These are phyloP conservation scores for Onthophagus taurus DNA, from an alignment of 1,140 invertebrate genomes.

Conservation along the genomic window DNA sequence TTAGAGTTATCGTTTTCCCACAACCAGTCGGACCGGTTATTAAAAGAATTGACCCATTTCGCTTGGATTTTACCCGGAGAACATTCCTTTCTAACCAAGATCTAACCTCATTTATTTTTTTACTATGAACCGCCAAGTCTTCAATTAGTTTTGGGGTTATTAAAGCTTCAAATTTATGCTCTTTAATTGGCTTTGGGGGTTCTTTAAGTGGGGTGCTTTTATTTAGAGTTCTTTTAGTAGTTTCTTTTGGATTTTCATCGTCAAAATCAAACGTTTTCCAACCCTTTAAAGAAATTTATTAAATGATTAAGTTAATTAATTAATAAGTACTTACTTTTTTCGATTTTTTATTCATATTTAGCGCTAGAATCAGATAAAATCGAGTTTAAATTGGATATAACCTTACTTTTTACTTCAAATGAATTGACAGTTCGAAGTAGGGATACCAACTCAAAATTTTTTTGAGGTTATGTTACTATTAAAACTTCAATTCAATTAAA, in stretches of 20 bases:
- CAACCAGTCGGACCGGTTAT: conserved; percentile 62
- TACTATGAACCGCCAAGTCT: conserved; percentile 50
- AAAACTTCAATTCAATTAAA: too few species aligned
- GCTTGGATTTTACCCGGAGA: conserved; percentile 16
- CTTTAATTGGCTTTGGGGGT: conserved; percentile 8
- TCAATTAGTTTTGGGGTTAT: conserved; percentile 43
- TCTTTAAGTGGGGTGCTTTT: not conserved
- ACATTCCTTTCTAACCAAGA: conserved; percentile 42
- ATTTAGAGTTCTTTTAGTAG: conserved; percentile 3
- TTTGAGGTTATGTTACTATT: too few species aligned
- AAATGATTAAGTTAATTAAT: too few species aligned
- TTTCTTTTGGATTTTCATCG: conserved; percentile 3
- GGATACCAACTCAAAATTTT: too few species aligned
- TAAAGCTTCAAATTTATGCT: conserved; percentile 35
- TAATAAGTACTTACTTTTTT: too few species aligned
- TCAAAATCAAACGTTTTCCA: conserved; percentile 30
- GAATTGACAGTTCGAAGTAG: too few species aligned
- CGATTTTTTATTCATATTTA: too few species aligned
- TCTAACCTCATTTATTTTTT: conserved; percentile 52
- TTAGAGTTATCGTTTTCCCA: conserved; percentile 57
- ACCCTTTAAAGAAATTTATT: too few species aligned
- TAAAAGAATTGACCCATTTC: conserved; percentile 47
- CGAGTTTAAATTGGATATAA: too few species aligned
- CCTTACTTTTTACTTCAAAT: too few species aligned
- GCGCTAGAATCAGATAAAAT: too few species aligned